A percentile compares a stretch with the other conserved stretches of the same genome.
phyloP scores from a whole-genome alignment of 2,888 invertebrate genomes.

The Cataglyphis rosenhaueri region DNA sequence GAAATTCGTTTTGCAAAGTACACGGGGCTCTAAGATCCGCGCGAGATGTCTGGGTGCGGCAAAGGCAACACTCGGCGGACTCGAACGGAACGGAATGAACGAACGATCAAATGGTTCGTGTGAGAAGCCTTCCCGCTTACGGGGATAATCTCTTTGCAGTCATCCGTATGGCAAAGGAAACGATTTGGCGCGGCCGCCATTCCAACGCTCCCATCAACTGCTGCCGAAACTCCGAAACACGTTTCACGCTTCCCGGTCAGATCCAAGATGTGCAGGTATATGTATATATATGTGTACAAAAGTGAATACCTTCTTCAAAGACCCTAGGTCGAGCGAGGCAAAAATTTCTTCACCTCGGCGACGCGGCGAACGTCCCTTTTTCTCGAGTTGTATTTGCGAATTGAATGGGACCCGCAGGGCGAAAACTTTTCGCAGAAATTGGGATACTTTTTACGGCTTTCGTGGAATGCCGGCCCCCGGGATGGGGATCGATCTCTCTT shows the following conservation, averaged over 20 bases:
- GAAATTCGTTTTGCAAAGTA: conserved; percentile 62
- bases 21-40: conserved; percentile 51
- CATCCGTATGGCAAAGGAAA: conserved; percentile 69
- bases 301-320: conserved; percentile 26
- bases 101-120: conserved; percentile 75
- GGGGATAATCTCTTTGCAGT: conserved; percentile 75
- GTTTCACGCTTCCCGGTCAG: conserved; percentile 20
- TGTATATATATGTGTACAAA: background rate
- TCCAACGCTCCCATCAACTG: conserved; percentile 22
- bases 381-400: conserved; percentile 46
- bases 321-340: conserved; percentile 8
- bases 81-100: conserved; percentile 56
- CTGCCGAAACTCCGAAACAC: conserved; percentile 35
- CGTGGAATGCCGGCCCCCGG: conserved; percentile 7
- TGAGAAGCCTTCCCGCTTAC: conserved; percentile 70
- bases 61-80: conserved; percentile 13
- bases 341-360: conserved; percentile 34
- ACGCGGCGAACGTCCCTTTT: conserved; percentile 19
- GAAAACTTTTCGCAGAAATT: conserved; percentile 61
- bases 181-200: conserved; percentile 64
- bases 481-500: background rate
- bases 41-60: conserved; percentile 55
- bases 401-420: conserved; percentile 47
- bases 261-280: background rate
- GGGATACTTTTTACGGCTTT: conserved; percentile 54